Evolutionary conservation across 2,888 invertebrate species (phyloP), one percentile per base, ranked within the genome.

Genomic region (Apodemia zela): DNA sequence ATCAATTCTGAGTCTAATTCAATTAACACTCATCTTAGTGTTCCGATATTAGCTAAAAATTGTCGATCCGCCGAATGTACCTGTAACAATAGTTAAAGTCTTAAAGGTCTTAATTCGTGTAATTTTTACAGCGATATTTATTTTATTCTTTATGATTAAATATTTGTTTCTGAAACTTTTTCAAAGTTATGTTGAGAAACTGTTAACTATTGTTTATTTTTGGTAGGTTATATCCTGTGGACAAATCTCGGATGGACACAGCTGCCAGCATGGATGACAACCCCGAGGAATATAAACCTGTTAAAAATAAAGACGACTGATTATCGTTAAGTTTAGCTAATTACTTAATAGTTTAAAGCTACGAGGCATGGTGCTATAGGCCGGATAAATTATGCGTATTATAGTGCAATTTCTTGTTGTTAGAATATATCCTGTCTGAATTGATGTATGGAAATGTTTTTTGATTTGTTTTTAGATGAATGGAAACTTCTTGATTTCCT

Each of bases 151-250:
- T 25, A 25, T 25, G 4, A 3, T 3, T 25, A 25, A 33, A 33
- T 0, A 1, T 33, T 33, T 33, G 8, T 7, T 8, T 7, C 8
- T 33, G 33, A 33, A 7, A 33, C 7, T 8, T 33, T 8, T 33
- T 29, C 33, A 33, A 8, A 33, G 8, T 8, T 7, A 33, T 33
- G 8, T 33, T 8, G 1, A 8, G 8, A 33, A 33, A 3, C 13
- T 8, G 2, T 38, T 38, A 38, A 42, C 15, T 42, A 42, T 42
- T 42, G 13, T 42, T 5, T 42, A 42, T 61, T 63, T 60, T 45
- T 78, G 76, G 51, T 67, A 96, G 96, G 96, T 88, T 98, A 65
- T 98, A 98, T 82, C 98, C 98, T 13, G 98, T 99, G 3, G 99
- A 99, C 85, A 96, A 96, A 75, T 94, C 93, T 6, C 94, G 99